Conservation (phyloP, 2,888 invertebrate species). For the Eledone cirrhosa region DNA sequence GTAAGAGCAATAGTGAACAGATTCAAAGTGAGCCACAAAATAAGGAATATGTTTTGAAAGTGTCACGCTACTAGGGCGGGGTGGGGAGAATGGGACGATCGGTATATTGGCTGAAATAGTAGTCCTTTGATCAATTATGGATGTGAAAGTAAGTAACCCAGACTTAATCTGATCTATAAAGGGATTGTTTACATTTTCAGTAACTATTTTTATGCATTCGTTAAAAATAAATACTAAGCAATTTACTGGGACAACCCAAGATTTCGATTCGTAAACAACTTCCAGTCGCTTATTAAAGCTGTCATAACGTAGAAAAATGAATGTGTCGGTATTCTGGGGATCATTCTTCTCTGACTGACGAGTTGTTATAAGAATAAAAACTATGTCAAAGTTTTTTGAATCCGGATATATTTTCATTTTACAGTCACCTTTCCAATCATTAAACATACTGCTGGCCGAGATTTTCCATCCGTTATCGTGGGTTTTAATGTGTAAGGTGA, state of each 20-base stretch:
- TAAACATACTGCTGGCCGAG: background rate
- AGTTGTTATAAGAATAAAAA: background rate
- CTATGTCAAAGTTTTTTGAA: background rate
- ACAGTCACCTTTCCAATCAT: background rate
- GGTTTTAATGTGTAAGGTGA: background rate
- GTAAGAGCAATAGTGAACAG: background rate
- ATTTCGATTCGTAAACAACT: background rate
- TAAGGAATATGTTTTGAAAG: background rate
- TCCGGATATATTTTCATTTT: background rate
- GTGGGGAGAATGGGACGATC: background rate
- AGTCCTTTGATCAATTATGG: background rate
- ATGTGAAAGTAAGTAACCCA: background rate
- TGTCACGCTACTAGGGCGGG: background rate
- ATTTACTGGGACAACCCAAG: background rate
- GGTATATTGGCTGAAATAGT: background rate
- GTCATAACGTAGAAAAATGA: background rate
- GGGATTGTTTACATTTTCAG: background rate
- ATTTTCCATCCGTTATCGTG: background rate
- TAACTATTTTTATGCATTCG: background rate
- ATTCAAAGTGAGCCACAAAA: background rate
- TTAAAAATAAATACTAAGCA: background rate
- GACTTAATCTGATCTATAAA: background rate
- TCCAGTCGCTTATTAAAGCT: background rate
- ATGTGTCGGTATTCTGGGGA: background rate
- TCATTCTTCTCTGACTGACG: background rate